phyloP scores from a whole-genome alignment of 2,797 vertebrate genomes.

The Hydrocynus forskahlii region DNA sequence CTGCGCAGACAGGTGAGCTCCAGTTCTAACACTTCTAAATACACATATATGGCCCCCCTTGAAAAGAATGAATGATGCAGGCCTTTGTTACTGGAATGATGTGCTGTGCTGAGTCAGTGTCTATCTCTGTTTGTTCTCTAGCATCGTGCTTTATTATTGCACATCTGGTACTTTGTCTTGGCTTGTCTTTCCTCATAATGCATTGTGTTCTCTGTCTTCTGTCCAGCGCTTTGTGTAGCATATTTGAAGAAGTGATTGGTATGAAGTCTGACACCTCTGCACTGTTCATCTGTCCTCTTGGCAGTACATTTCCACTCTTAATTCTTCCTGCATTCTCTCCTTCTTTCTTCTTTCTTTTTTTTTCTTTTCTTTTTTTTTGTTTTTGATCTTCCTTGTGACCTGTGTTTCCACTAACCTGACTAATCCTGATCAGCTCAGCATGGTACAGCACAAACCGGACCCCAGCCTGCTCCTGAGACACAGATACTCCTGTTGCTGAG shows the following conservation, averaged over 20 bases:
- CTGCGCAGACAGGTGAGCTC: slow-evolving; percentile 91
- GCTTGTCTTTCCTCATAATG: slow-evolving; percentile 28
- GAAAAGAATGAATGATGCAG: not conserved
- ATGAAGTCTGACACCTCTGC: slow-evolving; percentile 43
- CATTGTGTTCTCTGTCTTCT: slow-evolving; percentile 25
- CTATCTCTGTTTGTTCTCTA: slow-evolving; percentile 6
- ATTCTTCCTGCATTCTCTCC: slow-evolving; percentile 60
- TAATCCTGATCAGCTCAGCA: slow-evolving; percentile 77
- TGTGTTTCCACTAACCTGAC: slow-evolving; percentile 61
- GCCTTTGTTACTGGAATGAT: not conserved
- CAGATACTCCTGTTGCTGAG: slow-evolving; percentile 84
- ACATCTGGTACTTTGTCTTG: slow-evolving; percentile 14
- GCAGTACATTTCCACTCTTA: slow-evolving; percentile 59
- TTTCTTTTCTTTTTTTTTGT: slow-evolving; percentile 55
- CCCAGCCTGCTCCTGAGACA: slow-evolving; percentile 78
- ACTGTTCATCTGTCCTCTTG: slow-evolving; percentile 48
- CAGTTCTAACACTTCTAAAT: not conserved
- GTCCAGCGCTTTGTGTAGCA: slow-evolving; percentile 21
- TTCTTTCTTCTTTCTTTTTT: slow-evolving; percentile 28
- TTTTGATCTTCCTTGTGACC: slow-evolving; percentile 57
- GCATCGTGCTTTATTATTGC: not conserved
- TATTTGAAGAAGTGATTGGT: slow-evolving; percentile 40
- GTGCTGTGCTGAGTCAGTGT: not conserved
- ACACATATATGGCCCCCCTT: not conserved
- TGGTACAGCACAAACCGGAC: slow-evolving; percentile 76